These are phyloP conservation scores for Tretioscincus oriximinensis DNA, from an alignment of 2,113 vertebrate species.

Conservation along the genomic window DNA sequence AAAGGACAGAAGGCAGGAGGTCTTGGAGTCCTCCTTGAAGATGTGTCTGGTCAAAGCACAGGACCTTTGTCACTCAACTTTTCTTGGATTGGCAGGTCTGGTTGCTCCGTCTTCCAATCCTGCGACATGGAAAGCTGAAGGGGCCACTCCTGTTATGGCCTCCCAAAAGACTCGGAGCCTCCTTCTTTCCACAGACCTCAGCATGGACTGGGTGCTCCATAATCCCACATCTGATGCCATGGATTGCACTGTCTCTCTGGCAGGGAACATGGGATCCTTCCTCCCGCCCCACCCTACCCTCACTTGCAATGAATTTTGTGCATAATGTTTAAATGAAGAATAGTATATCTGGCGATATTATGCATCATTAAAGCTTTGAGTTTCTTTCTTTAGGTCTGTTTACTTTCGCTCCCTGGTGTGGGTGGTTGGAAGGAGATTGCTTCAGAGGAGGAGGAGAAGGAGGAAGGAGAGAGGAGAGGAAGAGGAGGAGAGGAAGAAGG, in stretches of 20 bases:
- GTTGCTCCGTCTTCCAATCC: too few species aligned
- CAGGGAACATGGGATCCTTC: not conserved
- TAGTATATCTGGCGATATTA: too few species aligned
- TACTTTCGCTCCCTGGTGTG: not conserved
- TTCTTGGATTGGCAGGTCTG: not conserved
- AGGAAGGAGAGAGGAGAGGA: too few species aligned
- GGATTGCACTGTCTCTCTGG: not conserved
- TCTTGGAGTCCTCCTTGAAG: too few species aligned
- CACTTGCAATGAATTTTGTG: not conserved
- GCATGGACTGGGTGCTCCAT: not conserved
- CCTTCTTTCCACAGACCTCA: not conserved
- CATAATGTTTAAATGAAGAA: not conserved
- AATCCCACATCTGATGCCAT: not conserved
- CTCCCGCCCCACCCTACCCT: not conserved
- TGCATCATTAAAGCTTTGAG: not conserved
- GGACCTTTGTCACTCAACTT: too few species aligned
- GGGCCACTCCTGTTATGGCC: too few species aligned
- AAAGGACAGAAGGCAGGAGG: too few species aligned
- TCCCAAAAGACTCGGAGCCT: not conserved
- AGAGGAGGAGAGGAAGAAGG: too few species aligned
- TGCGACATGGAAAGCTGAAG: too few species aligned
- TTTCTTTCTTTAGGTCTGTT: not conserved
- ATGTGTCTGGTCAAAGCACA: too few species aligned
- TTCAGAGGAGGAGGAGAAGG: too few species aligned
- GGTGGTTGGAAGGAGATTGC: too few species aligned